Evolutionary conservation across 2,113 vertebrate genomes (phyloP), one percentile per base, ranked within the genome.

Genomic region (Rhodinocichla rosea): DNA sequence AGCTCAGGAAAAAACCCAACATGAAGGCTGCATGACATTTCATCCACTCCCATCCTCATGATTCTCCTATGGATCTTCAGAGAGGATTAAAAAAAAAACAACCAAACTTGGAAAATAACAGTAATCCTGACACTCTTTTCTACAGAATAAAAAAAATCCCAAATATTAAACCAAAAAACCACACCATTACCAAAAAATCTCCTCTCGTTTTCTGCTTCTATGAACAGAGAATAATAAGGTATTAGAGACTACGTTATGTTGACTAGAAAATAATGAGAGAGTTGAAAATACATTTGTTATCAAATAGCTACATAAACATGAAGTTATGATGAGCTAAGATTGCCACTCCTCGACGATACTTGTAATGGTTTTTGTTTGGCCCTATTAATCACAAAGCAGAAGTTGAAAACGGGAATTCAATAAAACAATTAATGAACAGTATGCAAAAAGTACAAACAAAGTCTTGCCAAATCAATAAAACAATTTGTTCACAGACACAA

Each of bases 401-500:
- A 90, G n/a, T 63, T 70, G 21, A 74, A 91, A 89, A 73, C 0
- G 2, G 39, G 56, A 56, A 93, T 50, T 53, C 55, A 91, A 79
- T 76, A 84, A 65, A 94, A 82, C 19, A 85, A 77, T 60, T 89
- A 76, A 85, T 35, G 35, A 92, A 64, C 39, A 57, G 40, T 70
- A 39, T 21, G 57, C 45, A 93, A 82, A 68, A 83, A 77, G 33
- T 33, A 30, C 53, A 75, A 86, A 94, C 37, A 77, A 68, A 74
- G 87, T 45, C 82, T 64, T 83, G 79, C 49, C 69, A 89, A 84
- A 93, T 81, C 76, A 90, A 64, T 70, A 81, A 21, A 74, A 39
- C 64, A 70, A 87, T 82, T 42, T 90, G 86, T 81, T 91, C 17
- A 0, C 40, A 76, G 83, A 52, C 94, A 92, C 53, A 87, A 56